phyloP scores from a whole-genome alignment of 2,888 invertebrate genomes.

The Palloptera scutellata region DNA sequence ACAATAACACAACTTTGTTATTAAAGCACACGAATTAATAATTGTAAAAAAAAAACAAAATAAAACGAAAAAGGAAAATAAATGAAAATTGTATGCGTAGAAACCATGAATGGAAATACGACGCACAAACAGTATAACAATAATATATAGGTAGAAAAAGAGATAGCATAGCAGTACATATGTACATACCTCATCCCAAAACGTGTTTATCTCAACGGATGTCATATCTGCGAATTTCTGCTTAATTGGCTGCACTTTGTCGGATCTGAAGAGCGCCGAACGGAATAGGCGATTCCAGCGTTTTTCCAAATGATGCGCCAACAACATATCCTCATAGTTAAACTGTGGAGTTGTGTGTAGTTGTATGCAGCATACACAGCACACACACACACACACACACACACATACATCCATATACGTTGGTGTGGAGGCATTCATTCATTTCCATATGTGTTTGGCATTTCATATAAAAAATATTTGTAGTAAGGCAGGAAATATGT shows the following conservation, averaged over 20 bases:
- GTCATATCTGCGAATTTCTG: slow-evolving; percentile 86
- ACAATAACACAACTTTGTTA: neutral
- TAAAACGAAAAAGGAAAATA: slow-evolving; percentile 1
- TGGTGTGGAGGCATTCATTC: neutral
- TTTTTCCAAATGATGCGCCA: slow-evolving; percentile 69
- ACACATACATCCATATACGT: neutral
- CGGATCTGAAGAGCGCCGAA: slow-evolving; percentile 74
- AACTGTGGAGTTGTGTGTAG: slow-evolving; percentile 51
- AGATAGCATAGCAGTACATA: neutral
- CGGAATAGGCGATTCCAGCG: slow-evolving; percentile 77
- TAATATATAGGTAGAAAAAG: neutral
- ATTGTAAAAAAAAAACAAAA: slow-evolving; percentile 16
- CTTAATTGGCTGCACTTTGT: slow-evolving; percentile 81
- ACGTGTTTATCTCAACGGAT: slow-evolving; percentile 71
- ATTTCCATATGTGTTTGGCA: too few relatives aligned
- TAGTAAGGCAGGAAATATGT: too few relatives aligned
- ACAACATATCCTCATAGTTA: slow-evolving; percentile 62
- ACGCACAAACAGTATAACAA: slow-evolving; percentile 7
- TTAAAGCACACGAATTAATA: neutral
- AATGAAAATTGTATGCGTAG: slow-evolving; percentile 8
- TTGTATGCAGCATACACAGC: neutral
- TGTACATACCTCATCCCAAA: slow-evolving; percentile 57
- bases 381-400: slow-evolving; percentile 1
- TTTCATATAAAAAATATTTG: too few relatives aligned
- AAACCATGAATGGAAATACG: neutral